Evolutionary conservation across 2,888 invertebrate genomes (phyloP).

Genomic region (Thereva nobilitata): DNA sequence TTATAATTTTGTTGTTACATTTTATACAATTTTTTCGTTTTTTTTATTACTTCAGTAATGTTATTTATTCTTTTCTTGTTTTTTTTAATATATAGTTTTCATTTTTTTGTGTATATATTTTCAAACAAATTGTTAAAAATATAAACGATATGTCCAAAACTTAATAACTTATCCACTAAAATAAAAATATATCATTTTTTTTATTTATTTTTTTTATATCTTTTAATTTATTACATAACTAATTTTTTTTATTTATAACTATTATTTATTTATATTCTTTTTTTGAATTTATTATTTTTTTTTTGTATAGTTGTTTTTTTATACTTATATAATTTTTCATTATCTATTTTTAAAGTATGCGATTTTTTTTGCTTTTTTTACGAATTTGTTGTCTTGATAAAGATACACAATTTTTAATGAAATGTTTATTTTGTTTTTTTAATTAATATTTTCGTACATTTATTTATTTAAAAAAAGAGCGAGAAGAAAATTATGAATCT

Average conservation of each 20-base stretch:
- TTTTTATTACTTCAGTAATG: slow-evolving; percentile 1
- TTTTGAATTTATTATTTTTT: slow-evolving; percentile 8
- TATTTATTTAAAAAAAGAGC: no score
- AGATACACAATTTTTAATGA: no score
- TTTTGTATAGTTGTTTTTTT: slow-evolving; percentile 15
- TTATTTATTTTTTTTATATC: slow-evolving; percentile 19
- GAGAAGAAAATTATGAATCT: no score
- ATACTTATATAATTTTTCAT: slow-evolving; percentile 1
- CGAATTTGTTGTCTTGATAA: no score
- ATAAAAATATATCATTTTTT: slow-evolving; percentile 33
- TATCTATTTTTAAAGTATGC: slow-evolving; percentile 11
- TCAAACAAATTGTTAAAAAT: slow-evolving; percentile 39
- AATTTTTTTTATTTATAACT: slow-evolving; percentile 4
- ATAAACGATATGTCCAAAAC: slow-evolving; percentile 43
- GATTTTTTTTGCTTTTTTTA: neutral
- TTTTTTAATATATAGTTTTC: slow-evolving; percentile 11
- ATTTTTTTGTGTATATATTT: slow-evolving; percentile 23
- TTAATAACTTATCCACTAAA: slow-evolving; percentile 39
- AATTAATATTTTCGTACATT: no score
- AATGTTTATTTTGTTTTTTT: no score
- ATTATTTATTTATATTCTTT: slow-evolving; percentile 6
- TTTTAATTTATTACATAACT: slow-evolving; percentile 13
- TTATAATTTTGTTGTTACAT: slow-evolving; percentile 21
- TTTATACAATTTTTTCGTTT: slow-evolving; percentile 6
- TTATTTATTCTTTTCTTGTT: slow-evolving; percentile 7